These are phyloP conservation scores for Xestia ashworthii DNA, from an alignment of 2,888 invertebrate species.

Conservation along the genomic window DNA sequence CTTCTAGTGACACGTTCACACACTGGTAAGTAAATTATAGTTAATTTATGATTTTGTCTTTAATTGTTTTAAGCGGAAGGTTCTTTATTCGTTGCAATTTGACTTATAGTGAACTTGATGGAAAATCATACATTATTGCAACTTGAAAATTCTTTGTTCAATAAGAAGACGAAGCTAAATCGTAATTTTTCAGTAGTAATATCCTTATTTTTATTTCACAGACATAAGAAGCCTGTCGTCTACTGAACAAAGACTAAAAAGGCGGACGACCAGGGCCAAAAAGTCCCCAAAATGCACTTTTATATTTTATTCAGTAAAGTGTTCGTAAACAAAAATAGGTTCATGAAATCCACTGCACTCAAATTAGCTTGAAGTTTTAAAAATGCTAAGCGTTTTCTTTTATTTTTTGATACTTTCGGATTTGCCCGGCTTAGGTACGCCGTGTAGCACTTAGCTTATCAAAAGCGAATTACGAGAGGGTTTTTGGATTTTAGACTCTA, in stretches of 20 bases:
- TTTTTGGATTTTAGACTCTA: conserved; percentile 26
- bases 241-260: not conserved
- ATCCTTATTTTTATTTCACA: not conserved
- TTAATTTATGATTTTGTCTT: conserved; percentile 1
- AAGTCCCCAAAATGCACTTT: not conserved
- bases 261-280: not conserved
- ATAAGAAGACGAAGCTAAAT: not conserved
- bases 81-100: not conserved
- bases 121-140: not conserved
- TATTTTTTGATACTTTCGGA: conserved; percentile 34
- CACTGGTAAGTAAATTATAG: conserved; percentile 73
- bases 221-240: not conserved
- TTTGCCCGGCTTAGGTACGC: conserved; percentile 30
- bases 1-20: conserved; percentile 83
- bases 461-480: conserved; percentile 47
- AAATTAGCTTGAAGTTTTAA: conserved; percentile 38
- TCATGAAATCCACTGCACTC: conserved; percentile 20
- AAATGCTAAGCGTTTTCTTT: conserved; percentile 30
- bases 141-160: not conserved
- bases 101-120: not conserved
- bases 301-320: conserved; percentile 10
- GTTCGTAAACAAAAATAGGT: conserved; percentile 20
- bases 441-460: conserved; percentile 56
- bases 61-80: not conserved
- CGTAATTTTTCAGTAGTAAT: not conserved